A percentile compares a stretch with the other conserved stretches of the same genome.
Conservation (phyloP, 1,140 invertebrate genomes). For the Rhyzopertha dominica region DNA sequence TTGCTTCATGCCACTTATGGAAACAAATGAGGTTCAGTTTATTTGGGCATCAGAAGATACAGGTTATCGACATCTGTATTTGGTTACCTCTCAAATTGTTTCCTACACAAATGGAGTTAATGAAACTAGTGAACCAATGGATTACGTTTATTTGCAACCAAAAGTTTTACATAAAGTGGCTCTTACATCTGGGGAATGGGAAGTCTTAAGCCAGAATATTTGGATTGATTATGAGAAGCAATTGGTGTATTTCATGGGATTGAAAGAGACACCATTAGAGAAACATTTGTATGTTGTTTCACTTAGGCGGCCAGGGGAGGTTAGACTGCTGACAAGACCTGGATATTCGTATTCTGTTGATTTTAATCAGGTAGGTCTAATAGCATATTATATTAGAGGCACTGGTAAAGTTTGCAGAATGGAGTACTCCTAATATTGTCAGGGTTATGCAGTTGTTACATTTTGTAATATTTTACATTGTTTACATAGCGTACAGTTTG, state of each 20-base stretch:
- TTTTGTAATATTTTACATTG: too few relatives aligned
- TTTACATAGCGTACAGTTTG: too few relatives aligned
- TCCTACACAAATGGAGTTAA: slow-evolving; percentile 49
- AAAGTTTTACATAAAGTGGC: slow-evolving; percentile 61
- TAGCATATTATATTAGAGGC: too few relatives aligned
- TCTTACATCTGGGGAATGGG: slow-evolving; percentile 78
- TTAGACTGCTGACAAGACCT: slow-evolving; percentile 64
- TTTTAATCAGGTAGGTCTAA: slow-evolving; percentile 63
- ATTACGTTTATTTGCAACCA: slow-evolving; percentile 52
- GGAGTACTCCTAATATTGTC: too few relatives aligned
- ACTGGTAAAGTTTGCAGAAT: too few relatives aligned
- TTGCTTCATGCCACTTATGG: slow-evolving; percentile 66
- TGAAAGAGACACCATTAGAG: slow-evolving; percentile 75
- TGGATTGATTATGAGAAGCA: slow-evolving; percentile 70
- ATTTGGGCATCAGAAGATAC: slow-evolving; percentile 91
- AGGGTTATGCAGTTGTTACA: too few relatives aligned
- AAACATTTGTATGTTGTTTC: slow-evolving; percentile 80
- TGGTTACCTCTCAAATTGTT: slow-evolving; percentile 56
- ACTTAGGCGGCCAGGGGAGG: slow-evolving; percentile 58
- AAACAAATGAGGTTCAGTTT: slow-evolving; percentile 61
- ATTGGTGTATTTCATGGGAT: slow-evolving; percentile 76
- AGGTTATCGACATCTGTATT: slow-evolving; percentile 87
- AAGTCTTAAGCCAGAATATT: slow-evolving; percentile 68
- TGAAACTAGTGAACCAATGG: slow-evolving; percentile 49
- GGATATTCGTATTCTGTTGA: slow-evolving; percentile 76